phyloP scores from a whole-genome alignment of 2,888 invertebrate genomes.

The Campopleginae sp. region DNA sequence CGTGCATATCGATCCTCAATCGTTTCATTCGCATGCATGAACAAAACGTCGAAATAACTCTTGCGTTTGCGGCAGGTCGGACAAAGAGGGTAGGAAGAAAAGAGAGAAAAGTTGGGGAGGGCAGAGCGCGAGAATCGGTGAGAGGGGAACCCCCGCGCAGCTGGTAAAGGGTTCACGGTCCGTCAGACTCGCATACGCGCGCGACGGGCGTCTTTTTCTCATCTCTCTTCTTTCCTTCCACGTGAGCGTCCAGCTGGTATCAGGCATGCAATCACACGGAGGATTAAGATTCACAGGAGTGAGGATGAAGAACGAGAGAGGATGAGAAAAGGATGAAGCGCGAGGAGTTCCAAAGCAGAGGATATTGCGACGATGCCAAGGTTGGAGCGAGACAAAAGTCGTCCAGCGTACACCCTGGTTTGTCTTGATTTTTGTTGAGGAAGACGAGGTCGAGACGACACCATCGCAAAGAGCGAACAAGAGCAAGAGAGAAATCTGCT shows the following conservation, averaged over 20 bases:
- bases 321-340: slow-evolving; percentile 66
- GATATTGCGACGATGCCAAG: slow-evolving; percentile 57
- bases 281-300: slow-evolving; percentile 78
- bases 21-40: slow-evolving; percentile 37
- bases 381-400: slow-evolving; percentile 59
- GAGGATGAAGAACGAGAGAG: slow-evolving; percentile 74
- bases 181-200: slow-evolving; percentile 77
- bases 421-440: slow-evolving; percentile 74
- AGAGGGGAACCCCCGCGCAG: slow-evolving; percentile 80
- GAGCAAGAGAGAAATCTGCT: slow-evolving; percentile 23
- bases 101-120: slow-evolving; percentile 40
- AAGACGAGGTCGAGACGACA: slow-evolving; percentile 68
- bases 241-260: slow-evolving; percentile 82
- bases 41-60: slow-evolving; percentile 63
- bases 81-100: slow-evolving; percentile 37
- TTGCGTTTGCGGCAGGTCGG: slow-evolving; percentile 36
- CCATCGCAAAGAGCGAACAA: slow-evolving; percentile 37
- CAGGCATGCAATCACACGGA: slow-evolving; percentile 82
- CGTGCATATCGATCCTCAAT: slow-evolving; percentile 44
- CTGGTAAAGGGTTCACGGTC: slow-evolving; percentile 82
- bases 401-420: slow-evolving; percentile 60
- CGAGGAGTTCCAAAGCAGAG: slow-evolving; percentile 37
- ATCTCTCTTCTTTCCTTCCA: slow-evolving; percentile 76
- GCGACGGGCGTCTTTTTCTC: slow-evolving; percentile 76
- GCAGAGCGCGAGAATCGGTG: slow-evolving; percentile 64